Evolutionary conservation across 2,113 vertebrate species (phyloP).

Genomic region (Ceratotherium simum): DNA sequence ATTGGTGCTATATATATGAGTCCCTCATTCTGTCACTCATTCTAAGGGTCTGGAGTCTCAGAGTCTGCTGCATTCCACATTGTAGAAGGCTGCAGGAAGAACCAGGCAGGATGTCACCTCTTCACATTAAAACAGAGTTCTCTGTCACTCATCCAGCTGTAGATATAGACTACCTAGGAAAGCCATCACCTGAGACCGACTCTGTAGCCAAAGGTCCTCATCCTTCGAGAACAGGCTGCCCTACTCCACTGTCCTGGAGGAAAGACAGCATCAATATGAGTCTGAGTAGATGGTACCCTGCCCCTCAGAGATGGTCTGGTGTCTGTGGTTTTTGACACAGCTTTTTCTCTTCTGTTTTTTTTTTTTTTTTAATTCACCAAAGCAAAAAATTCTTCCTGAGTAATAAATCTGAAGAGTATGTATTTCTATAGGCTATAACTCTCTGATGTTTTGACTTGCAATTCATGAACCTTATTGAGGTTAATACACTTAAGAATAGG

Average conservation of each 20-base stretch:
- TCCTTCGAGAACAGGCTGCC: neutral
- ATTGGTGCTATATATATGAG: neutral
- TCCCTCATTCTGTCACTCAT: neutral
- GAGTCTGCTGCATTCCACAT: neutral
- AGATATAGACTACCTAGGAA: neutral
- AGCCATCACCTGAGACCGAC: neutral
- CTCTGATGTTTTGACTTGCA: neutral
- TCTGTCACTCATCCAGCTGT: neutral
- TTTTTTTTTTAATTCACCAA: neutral
- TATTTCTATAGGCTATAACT: neutral
- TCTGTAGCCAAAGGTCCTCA: neutral
- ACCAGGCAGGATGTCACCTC: neutral
- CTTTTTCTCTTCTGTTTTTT: neutral
- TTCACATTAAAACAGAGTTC: neutral
- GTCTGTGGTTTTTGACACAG: neutral
- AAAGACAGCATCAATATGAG: neutral
- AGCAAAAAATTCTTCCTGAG: neutral
- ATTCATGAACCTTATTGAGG: constrained; percentile 5
- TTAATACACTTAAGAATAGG: constrained; percentile 19
- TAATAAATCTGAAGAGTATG: neutral
- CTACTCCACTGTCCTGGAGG: neutral
- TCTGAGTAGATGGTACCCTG: neutral
- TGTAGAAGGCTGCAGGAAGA: neutral
- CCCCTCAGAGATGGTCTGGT: neutral
- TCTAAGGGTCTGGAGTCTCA: neutral